Base-by-base conservation (phyloP, 2,888 invertebrate species). In the Leptopilina myrica region DNA sequence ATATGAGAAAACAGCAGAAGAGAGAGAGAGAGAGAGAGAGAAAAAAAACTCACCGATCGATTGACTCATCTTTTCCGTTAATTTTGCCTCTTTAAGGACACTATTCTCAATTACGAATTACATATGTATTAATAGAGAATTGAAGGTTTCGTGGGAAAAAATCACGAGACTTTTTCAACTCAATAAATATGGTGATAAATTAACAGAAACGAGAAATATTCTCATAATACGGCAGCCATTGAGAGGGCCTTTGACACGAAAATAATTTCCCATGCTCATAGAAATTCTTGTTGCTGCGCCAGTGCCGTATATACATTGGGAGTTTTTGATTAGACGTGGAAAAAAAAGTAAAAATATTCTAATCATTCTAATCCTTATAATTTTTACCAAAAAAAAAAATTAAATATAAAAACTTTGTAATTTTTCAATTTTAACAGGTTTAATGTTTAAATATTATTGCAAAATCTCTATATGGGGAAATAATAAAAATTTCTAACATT, bases 191-290 rank as follows among this genome's bases (percentile, higher is more conserved):
- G 62, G 62, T 62, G 9, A 9, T 9, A 62, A 20, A 62, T n/a
- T 3, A 9, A 62, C 7, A 62, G 8, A n/a, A 62, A 62, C 62
- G 8, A 15, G 3, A 7, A 8, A 62, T 43, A 62, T 9, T 15
- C 15, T 62, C 20, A 62, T 20, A 20, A 20, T 9, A 62, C 15
- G 62, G 20, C 62, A 9, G 62, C 62, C 62, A 62, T 62, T 62
- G 62, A 62, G 62, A 20, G 1, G 20, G 20, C 62, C 62, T 62
- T 62, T 62, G 15, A 62, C 62, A 62, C 62, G 62, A 62, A 62
- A 62, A 62, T 62, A 62, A 20, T 59, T 9, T 11, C 49, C 49
- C n/a, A 20, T 14, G 59, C n/a, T 59, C 15, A 15, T 59, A 33
- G 1, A 33, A 33, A 33, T 33, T 33, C 33, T 33, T 33, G 33